Evolutionary conservation across 2,113 vertebrate genomes (phyloP).

Genomic region (Paratilapia polleni): DNA sequence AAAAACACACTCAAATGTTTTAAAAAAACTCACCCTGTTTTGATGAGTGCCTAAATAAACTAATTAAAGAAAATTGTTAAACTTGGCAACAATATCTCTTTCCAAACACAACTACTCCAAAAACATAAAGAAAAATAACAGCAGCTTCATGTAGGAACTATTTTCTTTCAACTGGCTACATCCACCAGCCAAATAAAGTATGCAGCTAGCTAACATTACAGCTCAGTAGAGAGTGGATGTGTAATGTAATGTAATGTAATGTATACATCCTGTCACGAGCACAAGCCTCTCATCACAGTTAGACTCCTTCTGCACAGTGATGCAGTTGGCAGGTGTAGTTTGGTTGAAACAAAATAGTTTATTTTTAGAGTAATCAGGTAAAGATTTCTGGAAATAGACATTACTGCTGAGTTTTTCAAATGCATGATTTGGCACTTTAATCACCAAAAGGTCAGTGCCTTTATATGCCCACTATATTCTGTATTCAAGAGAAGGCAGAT

Average conservation of each 20-base stretch:
- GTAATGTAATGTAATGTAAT: too few relatives aligned
- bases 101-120: accelerated
- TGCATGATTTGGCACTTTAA: neutral
- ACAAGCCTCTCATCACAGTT: neutral
- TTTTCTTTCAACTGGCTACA: neutral
- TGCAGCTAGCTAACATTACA: neutral
- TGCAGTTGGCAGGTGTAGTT: neutral
- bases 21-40: neutral
- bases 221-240: neutral
- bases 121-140: neutral
- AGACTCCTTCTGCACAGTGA: neutral
- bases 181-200: neutral
- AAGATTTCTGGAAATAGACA: too few relatives aligned
- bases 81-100: neutral
- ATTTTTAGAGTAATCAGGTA: neutral
- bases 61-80: neutral
- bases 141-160: neutral
- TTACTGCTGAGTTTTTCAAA: too few relatives aligned
- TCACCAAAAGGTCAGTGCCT: neutral
- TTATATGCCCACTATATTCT: neutral
- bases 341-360: neutral
- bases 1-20: too few relatives aligned
- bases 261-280: neutral
- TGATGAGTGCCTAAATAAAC: neutral
- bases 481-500: neutral